Evolutionary conservation across 2,113 vertebrate genomes (phyloP).

Genomic region (Microtus pennsylvanicus): DNA sequence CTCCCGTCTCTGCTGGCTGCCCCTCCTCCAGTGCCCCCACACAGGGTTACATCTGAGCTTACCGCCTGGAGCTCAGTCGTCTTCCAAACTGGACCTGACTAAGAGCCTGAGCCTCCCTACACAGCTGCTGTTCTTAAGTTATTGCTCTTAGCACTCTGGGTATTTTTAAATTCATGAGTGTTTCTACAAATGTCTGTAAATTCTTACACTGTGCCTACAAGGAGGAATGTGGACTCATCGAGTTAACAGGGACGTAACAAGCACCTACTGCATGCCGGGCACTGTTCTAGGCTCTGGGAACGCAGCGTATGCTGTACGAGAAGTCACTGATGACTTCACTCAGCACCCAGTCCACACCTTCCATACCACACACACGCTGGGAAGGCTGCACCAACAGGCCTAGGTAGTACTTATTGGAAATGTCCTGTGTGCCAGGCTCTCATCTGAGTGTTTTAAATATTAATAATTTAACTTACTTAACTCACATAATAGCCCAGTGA

Average conservation of each 20-base stretch:
- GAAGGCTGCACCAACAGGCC: background rate
- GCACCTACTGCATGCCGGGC: background rate
- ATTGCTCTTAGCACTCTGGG: constrained; percentile 7
- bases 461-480: constrained; percentile 54
- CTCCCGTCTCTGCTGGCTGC: background rate
- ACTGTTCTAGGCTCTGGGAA: background rate
- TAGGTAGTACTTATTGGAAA: background rate
- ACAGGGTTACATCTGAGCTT: background rate
- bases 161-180: constrained; percentile 16
- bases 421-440: background rate
- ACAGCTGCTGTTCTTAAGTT: background rate
- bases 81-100: constrained; percentile 4
- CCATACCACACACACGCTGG: background rate
- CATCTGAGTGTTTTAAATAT: constrained; percentile 22
- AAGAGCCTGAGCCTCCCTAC: background rate
- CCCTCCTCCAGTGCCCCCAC: background rate
- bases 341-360: background rate
- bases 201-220: background rate
- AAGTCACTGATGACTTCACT: background rate
- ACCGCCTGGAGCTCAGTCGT: background rate
- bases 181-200: background rate
- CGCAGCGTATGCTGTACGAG: background rate
- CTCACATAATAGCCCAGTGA: background rate
- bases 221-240: background rate
- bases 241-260: background rate